Percentiles rank a stretch among this genome's conserved stretches.
These are phyloP conservation scores for Lineus longissimus DNA, from an alignment of 1,140 invertebrate genomes.

Conservation along the genomic window DNA sequence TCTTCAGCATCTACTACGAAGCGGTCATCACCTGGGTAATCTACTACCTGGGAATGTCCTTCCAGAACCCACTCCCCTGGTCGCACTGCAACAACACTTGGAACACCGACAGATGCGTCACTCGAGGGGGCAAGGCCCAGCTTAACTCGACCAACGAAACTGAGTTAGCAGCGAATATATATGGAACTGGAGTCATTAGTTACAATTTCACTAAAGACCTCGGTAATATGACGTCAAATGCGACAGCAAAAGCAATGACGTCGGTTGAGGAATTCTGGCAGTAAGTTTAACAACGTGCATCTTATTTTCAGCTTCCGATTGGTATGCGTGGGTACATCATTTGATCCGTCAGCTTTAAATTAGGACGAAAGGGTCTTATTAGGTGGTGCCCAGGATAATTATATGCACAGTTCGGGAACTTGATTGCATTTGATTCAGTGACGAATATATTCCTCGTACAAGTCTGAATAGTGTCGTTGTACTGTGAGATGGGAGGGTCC, in stretches of 20 bases:
- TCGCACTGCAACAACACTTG: constrained; percentile 17
- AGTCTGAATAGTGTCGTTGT: neutral
- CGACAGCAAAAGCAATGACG: neutral
- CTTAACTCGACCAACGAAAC: neutral
- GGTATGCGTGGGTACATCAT: constrained; percentile 8
- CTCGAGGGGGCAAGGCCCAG: neutral
- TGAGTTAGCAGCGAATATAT: neutral
- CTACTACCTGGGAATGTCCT: constrained; percentile 10
- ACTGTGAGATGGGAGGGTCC: neutral
- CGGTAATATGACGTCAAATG: neutral
- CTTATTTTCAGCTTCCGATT: constrained; percentile 7
- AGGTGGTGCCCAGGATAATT: no score
- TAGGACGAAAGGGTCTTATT: neutral
- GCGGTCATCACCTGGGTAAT: neutral
- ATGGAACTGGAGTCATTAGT: neutral
- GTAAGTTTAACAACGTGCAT: neutral
- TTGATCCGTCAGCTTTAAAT: neutral
- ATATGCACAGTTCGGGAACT: neutral
- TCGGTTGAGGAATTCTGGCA: constrained; percentile 2
- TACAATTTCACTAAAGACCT: neutral
- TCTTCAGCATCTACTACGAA: neutral
- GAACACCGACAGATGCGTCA: constrained; percentile 15
- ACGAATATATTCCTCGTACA: no score
- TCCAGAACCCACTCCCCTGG: constrained; percentile 16
- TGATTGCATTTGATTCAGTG: no score